phyloP scores from a whole-genome alignment of 1,140 invertebrate species.

The Drosophila suzukii region DNA sequence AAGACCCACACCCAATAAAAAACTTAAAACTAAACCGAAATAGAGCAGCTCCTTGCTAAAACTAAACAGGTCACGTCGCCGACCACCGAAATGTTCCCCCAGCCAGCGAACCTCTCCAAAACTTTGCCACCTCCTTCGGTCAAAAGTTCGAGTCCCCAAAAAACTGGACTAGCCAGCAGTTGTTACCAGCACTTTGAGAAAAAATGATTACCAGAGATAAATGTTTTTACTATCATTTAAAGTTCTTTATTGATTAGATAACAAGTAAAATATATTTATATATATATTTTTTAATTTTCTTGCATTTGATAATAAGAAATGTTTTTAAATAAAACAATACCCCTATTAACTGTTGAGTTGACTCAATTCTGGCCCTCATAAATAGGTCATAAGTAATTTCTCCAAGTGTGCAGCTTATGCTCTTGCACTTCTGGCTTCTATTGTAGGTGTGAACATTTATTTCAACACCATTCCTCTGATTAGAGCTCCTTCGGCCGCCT shows the following conservation, averaged over 20 bases:
- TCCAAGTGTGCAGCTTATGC: conserved; percentile 13
- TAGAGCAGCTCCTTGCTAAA: conserved; percentile 17
- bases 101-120: conserved; percentile 11
- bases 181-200: conserved; percentile 11
- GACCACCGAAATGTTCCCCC: conserved; percentile 47
- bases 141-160: conserved; percentile 55
- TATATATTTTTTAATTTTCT: too few relatives aligned
- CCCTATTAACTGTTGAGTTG: neutral
- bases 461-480: conserved; percentile 57
- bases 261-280: too few relatives aligned
- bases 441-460: conserved; percentile 75
- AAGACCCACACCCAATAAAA: neutral
- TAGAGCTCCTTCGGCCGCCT: conserved; percentile 23
- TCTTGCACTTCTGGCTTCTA: conserved; percentile 23
- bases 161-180: conserved; percentile 44
- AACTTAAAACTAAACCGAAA: conserved; percentile 11
- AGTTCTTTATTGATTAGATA: too few relatives aligned
- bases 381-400: neutral
- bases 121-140: conserved; percentile 44
- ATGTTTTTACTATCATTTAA: too few relatives aligned
- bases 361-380: neutral
- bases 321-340: too few relatives aligned
- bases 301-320: too few relatives aligned
- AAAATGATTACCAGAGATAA: neutral
- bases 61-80: conserved; percentile 70